Evolutionary conservation across 2,888 invertebrate genomes (phyloP).

Genomic region (Eucera pruinosa): DNA sequence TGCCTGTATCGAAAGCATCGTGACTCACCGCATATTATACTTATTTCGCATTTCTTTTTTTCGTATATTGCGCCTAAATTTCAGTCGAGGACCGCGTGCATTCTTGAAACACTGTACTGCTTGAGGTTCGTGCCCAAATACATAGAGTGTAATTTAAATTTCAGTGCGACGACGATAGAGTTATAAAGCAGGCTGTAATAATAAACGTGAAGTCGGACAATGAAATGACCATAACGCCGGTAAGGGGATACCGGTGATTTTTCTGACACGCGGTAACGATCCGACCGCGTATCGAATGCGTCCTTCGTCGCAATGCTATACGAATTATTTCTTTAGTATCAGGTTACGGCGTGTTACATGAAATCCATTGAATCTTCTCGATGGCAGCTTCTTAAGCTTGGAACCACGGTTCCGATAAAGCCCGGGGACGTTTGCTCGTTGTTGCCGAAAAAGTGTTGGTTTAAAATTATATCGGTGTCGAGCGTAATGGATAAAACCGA

Average conservation of each 20-base stretch:
- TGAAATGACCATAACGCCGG: slow-evolving; percentile 77
- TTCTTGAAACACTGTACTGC: neutral
- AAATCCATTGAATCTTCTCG: slow-evolving; percentile 61
- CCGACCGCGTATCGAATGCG: neutral
- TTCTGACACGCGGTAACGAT: neutral
- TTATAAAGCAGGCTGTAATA: slow-evolving; percentile 69
- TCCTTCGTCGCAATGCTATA: slow-evolving; percentile 36
- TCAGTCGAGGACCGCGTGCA: neutral
- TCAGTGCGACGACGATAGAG: slow-evolving; percentile 63
- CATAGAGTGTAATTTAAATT: slow-evolving; percentile 31
- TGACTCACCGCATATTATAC: too few relatives aligned
- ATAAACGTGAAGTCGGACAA: slow-evolving; percentile 68
- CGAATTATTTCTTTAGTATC: slow-evolving; percentile 62
- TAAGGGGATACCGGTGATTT: slow-evolving; percentile 52
- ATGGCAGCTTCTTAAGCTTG: slow-evolving; percentile 69
- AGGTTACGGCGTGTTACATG: slow-evolving; percentile 72
- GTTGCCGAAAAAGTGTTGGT: slow-evolving; percentile 72
- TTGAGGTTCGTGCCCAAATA: neutral
- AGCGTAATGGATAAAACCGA: slow-evolving; percentile 50
- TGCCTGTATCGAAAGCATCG: too few relatives aligned
- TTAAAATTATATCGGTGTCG: slow-evolving; percentile 68
- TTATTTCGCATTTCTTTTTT: too few relatives aligned
- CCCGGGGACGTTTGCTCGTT: slow-evolving; percentile 74
- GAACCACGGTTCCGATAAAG: slow-evolving; percentile 64
- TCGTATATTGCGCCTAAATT: slow-evolving; percentile 1